Conservation (phyloP, 64 coral and sea anemone species). For the Dendrophyllia cribrosa region DNA sequence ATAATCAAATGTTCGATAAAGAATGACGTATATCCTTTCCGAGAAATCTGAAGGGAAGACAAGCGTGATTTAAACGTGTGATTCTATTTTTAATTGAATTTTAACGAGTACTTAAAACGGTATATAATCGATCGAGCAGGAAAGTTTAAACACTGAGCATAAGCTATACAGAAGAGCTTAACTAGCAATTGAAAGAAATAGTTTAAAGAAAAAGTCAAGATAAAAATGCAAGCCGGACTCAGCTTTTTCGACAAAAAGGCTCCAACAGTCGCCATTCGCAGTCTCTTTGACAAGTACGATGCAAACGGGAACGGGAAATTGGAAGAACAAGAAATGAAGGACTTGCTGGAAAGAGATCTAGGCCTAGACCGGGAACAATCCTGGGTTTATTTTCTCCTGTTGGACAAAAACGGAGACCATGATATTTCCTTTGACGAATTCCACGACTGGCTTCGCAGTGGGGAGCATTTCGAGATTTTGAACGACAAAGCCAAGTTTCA, state of each 20-base stretch:
- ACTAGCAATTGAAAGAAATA: no score
- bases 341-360: conserved; percentile 15
- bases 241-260: conserved; percentile 55
- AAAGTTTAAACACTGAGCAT: no score
- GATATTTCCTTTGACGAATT: conserved; percentile 61
- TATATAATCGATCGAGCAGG: no score
- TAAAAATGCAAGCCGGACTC: conserved; percentile 44
- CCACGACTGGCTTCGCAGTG: conserved; percentile 48
- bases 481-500: conserved; percentile 36
- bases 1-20: no score
- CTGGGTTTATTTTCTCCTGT: conserved; percentile 4
- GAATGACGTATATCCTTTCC: no score
- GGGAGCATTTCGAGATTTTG: conserved; percentile 32
- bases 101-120: no score
- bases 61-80: no score
- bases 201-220: no score
- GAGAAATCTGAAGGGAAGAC: no score
- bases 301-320: conserved; percentile 31
- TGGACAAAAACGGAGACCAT: conserved; percentile 55
- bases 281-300: conserved; percentile 52
- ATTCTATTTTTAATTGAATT: no score
- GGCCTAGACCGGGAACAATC: conserved; percentile 33
- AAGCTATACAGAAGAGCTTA: no score
- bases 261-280: conserved; percentile 22
- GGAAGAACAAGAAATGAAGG: conserved; percentile 42